A percentile compares a stretch with the other conserved stretches of the same genome.
These are phyloP conservation scores for Pogonophryne albipinna DNA, from an alignment of 2,797 vertebrate genomes.

Conservation along the genomic window DNA sequence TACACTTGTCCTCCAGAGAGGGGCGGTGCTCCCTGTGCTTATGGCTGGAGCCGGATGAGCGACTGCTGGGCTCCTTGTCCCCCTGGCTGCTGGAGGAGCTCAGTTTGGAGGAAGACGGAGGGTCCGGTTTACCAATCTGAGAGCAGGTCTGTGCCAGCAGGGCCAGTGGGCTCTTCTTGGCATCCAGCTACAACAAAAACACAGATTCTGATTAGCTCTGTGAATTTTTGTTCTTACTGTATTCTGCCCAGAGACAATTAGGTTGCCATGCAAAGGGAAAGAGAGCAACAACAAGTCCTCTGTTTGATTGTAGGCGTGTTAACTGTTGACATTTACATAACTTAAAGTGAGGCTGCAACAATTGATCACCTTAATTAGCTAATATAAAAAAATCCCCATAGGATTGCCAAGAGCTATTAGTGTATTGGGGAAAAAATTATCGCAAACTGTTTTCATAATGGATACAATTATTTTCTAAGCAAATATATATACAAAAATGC, in stretches of 20 bases:
- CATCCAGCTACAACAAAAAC: constrained; percentile 89
- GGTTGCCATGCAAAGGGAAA: not conserved
- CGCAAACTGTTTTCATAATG: not conserved
- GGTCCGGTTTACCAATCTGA: constrained; percentile 96
- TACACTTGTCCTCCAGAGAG: constrained; percentile 92
- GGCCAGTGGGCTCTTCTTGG: constrained; percentile 97
- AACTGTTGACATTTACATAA: not conserved
- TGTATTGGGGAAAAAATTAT: not conserved
- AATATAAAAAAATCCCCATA: too few relatives aligned
- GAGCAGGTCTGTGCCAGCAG: constrained; percentile 98
- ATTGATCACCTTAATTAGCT: not conserved
- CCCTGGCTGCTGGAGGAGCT: constrained; percentile 84
- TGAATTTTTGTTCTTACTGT: not conserved
- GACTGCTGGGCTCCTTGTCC: constrained; percentile 90
- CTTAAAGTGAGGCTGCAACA: too few relatives aligned
- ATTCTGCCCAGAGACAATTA: not conserved
- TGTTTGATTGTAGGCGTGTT: not conserved
- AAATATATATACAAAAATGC: too few relatives aligned
- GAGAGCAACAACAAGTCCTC: too few relatives aligned
- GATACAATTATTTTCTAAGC: not conserved
- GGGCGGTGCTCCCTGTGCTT: constrained; percentile 86
- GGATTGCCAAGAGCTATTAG: too few relatives aligned
- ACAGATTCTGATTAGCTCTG: constrained; percentile 43
- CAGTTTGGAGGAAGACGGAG: constrained; percentile 92
- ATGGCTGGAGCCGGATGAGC: constrained; percentile 71